A percentile compares a stretch with the other conserved stretches of the same genome.
phyloP scores from a whole-genome alignment of 2,797 vertebrate species.

The Iguana delicatissima region DNA sequence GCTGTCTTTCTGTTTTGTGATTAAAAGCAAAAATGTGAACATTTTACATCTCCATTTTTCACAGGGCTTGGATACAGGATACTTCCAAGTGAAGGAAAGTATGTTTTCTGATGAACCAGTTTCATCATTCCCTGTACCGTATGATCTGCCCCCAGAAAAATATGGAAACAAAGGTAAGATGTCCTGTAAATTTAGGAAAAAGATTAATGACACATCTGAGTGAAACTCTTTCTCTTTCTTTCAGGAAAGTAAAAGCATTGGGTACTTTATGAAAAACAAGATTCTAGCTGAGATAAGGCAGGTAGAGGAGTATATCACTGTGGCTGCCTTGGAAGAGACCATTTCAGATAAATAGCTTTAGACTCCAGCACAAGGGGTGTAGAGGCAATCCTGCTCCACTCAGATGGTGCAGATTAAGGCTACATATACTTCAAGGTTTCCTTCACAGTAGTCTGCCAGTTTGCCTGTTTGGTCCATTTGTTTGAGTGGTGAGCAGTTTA shows the following conservation, averaged over 20 bases:
- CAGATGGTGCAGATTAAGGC: neutral
- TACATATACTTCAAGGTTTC: neutral
- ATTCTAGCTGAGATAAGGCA: too few relatives aligned
- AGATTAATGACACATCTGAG: neutral
- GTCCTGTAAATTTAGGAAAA: neutral
- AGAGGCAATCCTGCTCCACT: neutral
- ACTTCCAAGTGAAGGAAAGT: conserved; percentile 75
- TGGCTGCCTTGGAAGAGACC: neutral
- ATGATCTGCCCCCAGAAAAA: conserved; percentile 81
- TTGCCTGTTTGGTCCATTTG: neutral
- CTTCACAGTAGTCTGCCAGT: neutral
- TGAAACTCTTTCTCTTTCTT: neutral
- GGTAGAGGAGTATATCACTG: too few relatives aligned
- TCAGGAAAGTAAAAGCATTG: neutral
- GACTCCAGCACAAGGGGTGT: neutral
- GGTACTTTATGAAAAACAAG: neutral
- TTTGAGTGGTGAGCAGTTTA: too few relatives aligned
- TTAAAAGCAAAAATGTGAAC: conserved; percentile 4
- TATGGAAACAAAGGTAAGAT: conserved; percentile 82
- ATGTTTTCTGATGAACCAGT: conserved; percentile 58
- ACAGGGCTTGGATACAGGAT: conserved; percentile 75
- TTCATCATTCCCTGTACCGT: conserved; percentile 81
- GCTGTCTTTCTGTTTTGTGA: neutral
- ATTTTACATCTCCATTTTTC: conserved; percentile 36
- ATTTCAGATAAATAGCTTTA: neutral